Evolutionary conservation across 2,888 invertebrate species (phyloP).

Genomic region (Drosophila prostipennis): DNA sequence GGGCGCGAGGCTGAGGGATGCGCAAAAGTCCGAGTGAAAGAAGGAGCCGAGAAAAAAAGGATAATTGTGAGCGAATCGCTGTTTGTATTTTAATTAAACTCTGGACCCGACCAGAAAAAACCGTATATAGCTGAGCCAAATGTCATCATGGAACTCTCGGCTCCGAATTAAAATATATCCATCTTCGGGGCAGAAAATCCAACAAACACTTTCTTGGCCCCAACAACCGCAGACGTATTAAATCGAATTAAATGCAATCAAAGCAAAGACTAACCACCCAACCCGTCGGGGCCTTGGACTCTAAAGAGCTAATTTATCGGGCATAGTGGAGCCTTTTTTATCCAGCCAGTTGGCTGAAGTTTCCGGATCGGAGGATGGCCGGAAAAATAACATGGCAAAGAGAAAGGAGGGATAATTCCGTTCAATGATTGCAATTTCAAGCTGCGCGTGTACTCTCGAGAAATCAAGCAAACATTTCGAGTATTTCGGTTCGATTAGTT

Average conservation of each 20-base stretch:
- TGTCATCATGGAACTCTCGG: conserved; percentile 5
- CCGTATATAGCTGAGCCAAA: conserved; percentile 11
- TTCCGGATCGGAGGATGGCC: conserved; percentile 26
- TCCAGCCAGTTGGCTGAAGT: conserved; percentile 44
- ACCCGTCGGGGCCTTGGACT: conserved; percentile 4
- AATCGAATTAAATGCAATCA: conserved; percentile 50
- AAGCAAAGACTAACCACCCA: conserved; percentile 21
- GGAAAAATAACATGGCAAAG: conserved; percentile 25
- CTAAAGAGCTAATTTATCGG: conserved; percentile 61
- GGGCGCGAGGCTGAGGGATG: conserved; percentile 13
- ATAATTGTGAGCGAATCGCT: conserved; percentile 55
- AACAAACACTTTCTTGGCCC: neutral
- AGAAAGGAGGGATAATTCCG: conserved; percentile 44
- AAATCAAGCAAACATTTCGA: conserved; percentile 69
- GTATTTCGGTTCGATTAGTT: conserved; percentile 71
- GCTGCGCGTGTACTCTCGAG: conserved; percentile 67
- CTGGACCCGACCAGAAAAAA: conserved; percentile 21
- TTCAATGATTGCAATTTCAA: conserved; percentile 62
- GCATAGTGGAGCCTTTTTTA: conserved; percentile 16
- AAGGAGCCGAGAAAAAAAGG: conserved; percentile 42
- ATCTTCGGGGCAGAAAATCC: conserved; percentile 1
- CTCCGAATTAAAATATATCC: conserved; percentile 17
- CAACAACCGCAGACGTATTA: conserved; percentile 16
- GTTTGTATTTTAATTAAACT: conserved; percentile 68
- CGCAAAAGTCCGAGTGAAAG: neutral